Evolutionary conservation across 1,140 invertebrate genomes (phyloP), one percentile per base, ranked within the genome.

Genomic region (Ephestia elutella): DNA sequence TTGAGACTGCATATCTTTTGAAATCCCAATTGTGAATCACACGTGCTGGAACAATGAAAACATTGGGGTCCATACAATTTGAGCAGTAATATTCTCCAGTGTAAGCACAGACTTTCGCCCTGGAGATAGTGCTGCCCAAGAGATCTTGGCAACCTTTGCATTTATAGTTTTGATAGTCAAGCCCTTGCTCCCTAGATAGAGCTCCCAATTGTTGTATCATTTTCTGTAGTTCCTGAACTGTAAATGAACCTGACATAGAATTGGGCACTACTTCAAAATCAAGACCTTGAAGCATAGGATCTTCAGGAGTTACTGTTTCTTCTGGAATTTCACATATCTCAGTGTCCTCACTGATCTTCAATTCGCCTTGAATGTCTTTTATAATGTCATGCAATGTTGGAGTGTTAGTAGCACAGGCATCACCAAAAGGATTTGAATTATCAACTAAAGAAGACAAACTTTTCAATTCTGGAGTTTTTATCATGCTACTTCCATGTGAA

Each of bases 21-120:
- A 98, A 96, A 82, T 99, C 97, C 97, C 97, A 99, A 81, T 99
- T 98, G 73, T 96, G 93, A 49, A 99, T 91, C 19, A 99, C 93
- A 57, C 94, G 87, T 0, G 97, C 93, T 10, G 98, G 97, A 66
- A 99, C 96, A n/a, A 93, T 86, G 65, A 93, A 93, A 48, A 93
- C 91, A 68, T 95, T 94, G 62, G 92, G 89, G 53, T 93, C 91
- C 92, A 98, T 97, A 77, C 98, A 99, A 56, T 92, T 92, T 56
- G 91, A 89, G 80, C 97, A 99, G 80, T 94, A 99, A 82, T 97
- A 98, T 64, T 92, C 90, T 8, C 95, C 96, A 70, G 95, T 94
- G 81, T 94, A 97, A 7, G 90, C 90, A 82, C 97, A 99, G 0
- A 98, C 92, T 72, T 94, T 96, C 70, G 91, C 90, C 71, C 92